Conservation (phyloP, 2,113 vertebrate species). For the Laticauda laticaudata region DNA sequence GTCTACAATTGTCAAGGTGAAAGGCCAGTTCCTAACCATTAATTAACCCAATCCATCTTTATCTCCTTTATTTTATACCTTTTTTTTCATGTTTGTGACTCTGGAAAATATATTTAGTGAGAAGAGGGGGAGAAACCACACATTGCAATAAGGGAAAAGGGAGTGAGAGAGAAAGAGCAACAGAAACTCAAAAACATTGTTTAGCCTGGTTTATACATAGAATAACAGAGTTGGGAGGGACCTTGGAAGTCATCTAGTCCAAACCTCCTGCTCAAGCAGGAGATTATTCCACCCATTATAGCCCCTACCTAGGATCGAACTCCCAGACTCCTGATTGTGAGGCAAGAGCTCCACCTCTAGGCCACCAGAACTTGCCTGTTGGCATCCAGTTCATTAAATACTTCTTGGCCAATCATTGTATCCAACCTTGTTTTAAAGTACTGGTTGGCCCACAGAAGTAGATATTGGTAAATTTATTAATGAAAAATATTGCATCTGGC, state of each 20-base stretch:
- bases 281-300: too few relatives aligned
- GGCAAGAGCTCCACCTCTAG: too few relatives aligned
- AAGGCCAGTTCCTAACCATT: conserved; percentile 73
- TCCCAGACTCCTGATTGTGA: too few relatives aligned
- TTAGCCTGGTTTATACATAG: neutral
- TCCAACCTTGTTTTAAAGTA: neutral
- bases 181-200: conserved; percentile 32
- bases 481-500: neutral
- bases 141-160: conserved; percentile 10
- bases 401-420: neutral
- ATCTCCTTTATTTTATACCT: conserved; percentile 73
- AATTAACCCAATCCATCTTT: conserved; percentile 77
- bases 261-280: too few relatives aligned
- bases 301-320: too few relatives aligned
- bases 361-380: neutral
- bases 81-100: conserved; percentile 62
- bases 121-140: conserved; percentile 42
- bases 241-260: too few relatives aligned
- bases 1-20: conserved; percentile 72
- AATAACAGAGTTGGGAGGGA: too few relatives aligned
- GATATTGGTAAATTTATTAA: neutral
- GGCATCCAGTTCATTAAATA: neutral
- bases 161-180: conserved; percentile 40
- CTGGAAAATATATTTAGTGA: conserved; percentile 64
- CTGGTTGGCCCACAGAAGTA: neutral